Percentiles rank a stretch among this genome's conserved stretches.
Conservation (phyloP, 2,888 invertebrate species). For the Agonum fuliginosum region DNA sequence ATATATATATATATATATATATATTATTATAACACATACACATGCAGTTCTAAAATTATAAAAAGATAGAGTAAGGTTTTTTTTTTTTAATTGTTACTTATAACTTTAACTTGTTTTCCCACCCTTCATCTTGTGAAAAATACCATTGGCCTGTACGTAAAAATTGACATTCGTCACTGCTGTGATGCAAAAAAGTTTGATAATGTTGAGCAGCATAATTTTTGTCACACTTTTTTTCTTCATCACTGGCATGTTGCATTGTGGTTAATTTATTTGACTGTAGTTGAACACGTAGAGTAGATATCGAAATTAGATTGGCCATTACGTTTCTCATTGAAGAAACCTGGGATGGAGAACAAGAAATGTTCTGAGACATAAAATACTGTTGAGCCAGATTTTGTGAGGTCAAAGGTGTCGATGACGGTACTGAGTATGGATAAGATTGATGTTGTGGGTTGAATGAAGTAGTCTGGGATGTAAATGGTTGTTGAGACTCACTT, state of each 20-base stretch:
- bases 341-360: background rate
- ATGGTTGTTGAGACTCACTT: background rate
- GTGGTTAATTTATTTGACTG: background rate
- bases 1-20: too few relatives aligned
- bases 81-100: too few relatives aligned
- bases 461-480: background rate
- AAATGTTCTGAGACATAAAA: background rate
- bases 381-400: background rate
- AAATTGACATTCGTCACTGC: background rate
- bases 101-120: too few relatives aligned
- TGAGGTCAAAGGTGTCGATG: background rate
- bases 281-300: background rate
- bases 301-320: background rate
- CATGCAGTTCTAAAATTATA: too few relatives aligned
- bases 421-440: background rate
- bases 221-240: background rate
- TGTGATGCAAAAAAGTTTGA: background rate
- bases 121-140: too few relatives aligned
- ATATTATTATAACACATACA: too few relatives aligned
- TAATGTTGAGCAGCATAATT: constrained; percentile 7
- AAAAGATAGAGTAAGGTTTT: too few relatives aligned
- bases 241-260: background rate
- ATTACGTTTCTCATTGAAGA: background rate
- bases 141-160: too few relatives aligned
- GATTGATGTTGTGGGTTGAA: background rate